Conservation (phyloP, 2,797 vertebrate species). For the Brachymystax lenok region DNA sequence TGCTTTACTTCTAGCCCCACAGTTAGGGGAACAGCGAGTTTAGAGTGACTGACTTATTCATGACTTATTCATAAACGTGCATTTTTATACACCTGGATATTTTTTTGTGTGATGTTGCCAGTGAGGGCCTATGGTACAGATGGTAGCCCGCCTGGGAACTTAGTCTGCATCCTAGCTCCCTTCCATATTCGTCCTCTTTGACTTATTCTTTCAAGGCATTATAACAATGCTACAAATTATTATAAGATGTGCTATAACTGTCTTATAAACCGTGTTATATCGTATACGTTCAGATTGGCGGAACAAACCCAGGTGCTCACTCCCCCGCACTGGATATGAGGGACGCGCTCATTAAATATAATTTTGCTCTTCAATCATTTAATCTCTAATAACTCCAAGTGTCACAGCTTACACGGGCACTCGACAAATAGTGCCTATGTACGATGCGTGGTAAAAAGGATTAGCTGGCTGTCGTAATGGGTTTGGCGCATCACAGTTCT, state of each 20-base stretch:
- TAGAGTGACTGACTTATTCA: neutral
- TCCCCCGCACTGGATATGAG: neutral
- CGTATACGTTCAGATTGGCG: neutral
- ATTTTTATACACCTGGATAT: neutral
- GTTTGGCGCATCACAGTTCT: neutral
- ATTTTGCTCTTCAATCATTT: neutral
- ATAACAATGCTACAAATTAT: too few species aligned
- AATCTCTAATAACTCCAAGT: neutral
- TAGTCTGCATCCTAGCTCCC: neutral
- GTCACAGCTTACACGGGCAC: neutral
- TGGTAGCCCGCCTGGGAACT: neutral
- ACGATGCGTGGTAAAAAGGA: neutral
- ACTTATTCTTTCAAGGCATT: neutral
- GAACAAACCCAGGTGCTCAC: neutral
- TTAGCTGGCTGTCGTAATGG: neutral
- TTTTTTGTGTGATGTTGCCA: neutral
- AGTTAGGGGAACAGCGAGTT: neutral
- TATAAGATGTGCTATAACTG: neutral
- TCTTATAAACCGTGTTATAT: neutral
- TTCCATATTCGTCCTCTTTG: neutral
- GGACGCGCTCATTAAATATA: neutral
- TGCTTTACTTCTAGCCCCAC: constrained; percentile 23
- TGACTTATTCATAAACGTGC: neutral
- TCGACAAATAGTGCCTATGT: too few species aligned
- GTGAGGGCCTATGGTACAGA: neutral